A percentile compares a stretch with the other conserved stretches of the same genome.
Evolutionary conservation across 2,888 invertebrate species (phyloP).

Genomic region (Steinernema hermaphroditum): DNA sequence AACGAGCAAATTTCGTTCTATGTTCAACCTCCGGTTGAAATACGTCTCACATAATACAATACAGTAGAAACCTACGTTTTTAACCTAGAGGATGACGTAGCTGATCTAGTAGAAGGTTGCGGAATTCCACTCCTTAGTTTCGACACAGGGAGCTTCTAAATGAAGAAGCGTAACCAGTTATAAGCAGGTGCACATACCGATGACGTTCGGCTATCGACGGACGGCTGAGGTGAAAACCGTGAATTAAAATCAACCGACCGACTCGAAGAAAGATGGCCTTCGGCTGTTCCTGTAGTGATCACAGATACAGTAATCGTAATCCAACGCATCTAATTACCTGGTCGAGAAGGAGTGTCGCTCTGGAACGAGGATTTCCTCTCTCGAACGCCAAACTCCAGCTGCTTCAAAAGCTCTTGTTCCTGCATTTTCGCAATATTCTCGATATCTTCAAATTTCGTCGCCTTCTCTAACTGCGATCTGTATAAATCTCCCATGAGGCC

Average conservation of each 20-base stretch:
- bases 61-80: constrained; percentile 9
- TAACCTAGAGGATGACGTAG: neutral
- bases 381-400: neutral
- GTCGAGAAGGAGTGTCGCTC: constrained; percentile 5
- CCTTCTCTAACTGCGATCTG: constrained; percentile 8
- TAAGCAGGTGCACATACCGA: neutral
- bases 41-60: too few species aligned
- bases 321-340: too few species aligned
- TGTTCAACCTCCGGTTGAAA: neutral
- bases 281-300: constrained; percentile 14
- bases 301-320: neutral
- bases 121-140: constrained; percentile 9
- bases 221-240: constrained; percentile 3
- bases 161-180: neutral
- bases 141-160: constrained; percentile 4
- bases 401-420: neutral
- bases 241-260: constrained; percentile 13
- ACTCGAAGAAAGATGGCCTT: constrained; percentile 6
- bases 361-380: constrained; percentile 20
- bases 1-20: neutral
- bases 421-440: constrained; percentile 14
- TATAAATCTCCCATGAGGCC: constrained; percentile 15
- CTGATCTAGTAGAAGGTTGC: neutral
- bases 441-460: neutral
- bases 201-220: neutral